Conservation (phyloP, 2,113 vertebrate species). For the Edolisoma coerulescens region DNA sequence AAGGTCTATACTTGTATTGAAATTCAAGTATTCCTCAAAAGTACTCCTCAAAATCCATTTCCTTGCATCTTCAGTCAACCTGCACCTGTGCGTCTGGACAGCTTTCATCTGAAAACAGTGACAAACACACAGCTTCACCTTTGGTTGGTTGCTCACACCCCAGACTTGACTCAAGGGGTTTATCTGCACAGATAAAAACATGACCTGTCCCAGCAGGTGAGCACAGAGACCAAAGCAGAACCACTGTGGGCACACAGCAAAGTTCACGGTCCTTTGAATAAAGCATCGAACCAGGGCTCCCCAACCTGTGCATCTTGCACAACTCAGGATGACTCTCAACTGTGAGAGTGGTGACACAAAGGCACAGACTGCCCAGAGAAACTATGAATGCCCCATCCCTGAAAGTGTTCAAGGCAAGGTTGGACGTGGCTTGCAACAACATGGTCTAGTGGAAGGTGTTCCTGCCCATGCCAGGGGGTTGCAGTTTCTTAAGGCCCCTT, state of each 20-base stretch:
- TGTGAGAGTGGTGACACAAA: neutral
- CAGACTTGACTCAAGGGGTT: accelerated
- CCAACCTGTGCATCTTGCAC: accelerated
- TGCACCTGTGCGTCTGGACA: neutral
- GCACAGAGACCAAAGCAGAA: neutral
- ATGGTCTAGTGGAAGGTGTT: neutral
- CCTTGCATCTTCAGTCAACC: neutral
- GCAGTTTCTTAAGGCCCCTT: neutral
- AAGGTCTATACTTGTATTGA: neutral
- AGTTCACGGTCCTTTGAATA: neutral
- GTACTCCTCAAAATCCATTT: neutral
- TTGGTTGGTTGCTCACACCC: accelerated
- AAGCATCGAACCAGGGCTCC: neutral
- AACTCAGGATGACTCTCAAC: no score
- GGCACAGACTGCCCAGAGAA: neutral
- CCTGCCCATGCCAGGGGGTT: neutral
- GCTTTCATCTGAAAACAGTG: neutral
- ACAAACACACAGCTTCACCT: neutral
- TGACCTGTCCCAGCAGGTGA: neutral
- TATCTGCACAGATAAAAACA: accelerated
- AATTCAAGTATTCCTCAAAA: neutral
- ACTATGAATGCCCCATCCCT: neutral
- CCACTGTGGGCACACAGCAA: accelerated
- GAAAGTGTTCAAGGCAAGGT: neutral
- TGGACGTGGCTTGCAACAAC: neutral